Percentiles rank a stretch among this genome's conserved stretches.
Evolutionary conservation across 2,797 vertebrate species (phyloP).

Genomic region (Fundulus diaphanus): DNA sequence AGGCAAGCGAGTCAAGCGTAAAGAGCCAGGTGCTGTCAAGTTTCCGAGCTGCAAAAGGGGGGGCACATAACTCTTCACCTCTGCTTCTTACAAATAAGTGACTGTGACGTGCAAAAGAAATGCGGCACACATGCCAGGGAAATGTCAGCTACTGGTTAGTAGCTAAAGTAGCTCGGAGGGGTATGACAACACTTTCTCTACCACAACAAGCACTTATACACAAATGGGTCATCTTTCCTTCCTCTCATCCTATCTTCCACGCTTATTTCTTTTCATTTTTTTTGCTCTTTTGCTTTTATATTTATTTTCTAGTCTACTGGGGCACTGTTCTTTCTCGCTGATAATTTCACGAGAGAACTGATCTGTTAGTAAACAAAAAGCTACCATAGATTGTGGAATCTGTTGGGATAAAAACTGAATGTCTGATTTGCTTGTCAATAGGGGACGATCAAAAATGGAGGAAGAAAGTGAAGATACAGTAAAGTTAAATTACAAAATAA

Average conservation of each 20-base stretch:
- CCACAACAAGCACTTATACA: constrained; percentile 52
- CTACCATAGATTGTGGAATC: not conserved
- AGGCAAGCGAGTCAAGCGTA: constrained; percentile 6
- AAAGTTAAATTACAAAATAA: too few relatives aligned
- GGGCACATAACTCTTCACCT: constrained; percentile 30
- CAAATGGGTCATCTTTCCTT: constrained; percentile 47
- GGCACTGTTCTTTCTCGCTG: not conserved
- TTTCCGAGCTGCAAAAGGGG: constrained; percentile 28
- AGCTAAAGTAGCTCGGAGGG: constrained; percentile 59
- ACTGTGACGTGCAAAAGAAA: constrained; percentile 58
- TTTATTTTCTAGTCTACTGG: not conserved
- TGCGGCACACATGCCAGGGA: constrained; percentile 50
- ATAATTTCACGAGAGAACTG: not conserved
- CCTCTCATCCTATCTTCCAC: constrained; percentile 27
- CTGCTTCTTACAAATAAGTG: constrained; percentile 22
- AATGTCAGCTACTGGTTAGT: constrained; percentile 69
- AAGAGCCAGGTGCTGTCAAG: constrained; percentile 29
- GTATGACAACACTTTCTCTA: constrained; percentile 48
- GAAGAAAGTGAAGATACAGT: too few relatives aligned
- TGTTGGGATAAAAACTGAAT: not conserved
- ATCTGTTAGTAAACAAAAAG: not conserved
- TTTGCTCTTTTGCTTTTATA: constrained; percentile 15
- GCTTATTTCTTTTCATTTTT: constrained; percentile 11
- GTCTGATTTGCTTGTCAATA: not conserved
- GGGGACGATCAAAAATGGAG: too few relatives aligned